Evolutionary conservation across 1,140 invertebrate species (phyloP).

Genomic region (Scaptomyza graminum): DNA sequence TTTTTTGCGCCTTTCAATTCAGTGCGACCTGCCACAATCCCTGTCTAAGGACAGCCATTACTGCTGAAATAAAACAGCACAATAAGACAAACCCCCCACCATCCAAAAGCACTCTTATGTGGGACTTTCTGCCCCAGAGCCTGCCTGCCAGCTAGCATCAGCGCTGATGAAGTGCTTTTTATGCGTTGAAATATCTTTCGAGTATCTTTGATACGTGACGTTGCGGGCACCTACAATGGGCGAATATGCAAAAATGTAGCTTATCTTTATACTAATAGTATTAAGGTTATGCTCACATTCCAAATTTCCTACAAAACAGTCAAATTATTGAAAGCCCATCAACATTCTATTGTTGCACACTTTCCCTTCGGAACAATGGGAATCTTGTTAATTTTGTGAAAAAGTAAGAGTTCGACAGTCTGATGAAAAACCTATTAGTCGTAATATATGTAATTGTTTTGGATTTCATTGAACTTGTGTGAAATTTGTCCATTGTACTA

Average conservation of each 20-base stretch:
- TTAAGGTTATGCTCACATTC: not conserved
- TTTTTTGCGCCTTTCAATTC: constrained; percentile 58
- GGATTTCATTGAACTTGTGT: constrained; percentile 19
- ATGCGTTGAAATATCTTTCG: constrained; percentile 55
- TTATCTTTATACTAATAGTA: too few species aligned
- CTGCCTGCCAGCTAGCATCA: constrained; percentile 18
- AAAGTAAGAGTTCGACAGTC: constrained; percentile 14
- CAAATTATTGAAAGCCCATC: not conserved
- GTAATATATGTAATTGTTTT: not conserved
- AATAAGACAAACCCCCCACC: constrained; percentile 37
- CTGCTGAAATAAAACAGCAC: constrained; percentile 55
- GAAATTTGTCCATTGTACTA: constrained; percentile 35
- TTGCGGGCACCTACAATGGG: constrained; percentile 24
- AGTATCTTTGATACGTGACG: constrained; percentile 66
- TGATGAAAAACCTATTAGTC: constrained; percentile 3
- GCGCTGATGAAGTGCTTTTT: constrained; percentile 66
- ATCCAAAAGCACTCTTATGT: constrained; percentile 1
- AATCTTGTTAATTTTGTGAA: constrained; percentile 4
- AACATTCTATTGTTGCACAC: not conserved
- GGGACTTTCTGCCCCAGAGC: constrained; percentile 15
- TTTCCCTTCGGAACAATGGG: constrained; percentile 4
- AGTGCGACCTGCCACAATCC: constrained; percentile 17
- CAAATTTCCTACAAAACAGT: not conserved
- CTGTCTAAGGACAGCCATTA: constrained; percentile 34
- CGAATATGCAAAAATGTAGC: not conserved